Conservation (phyloP, 2,888 invertebrate species). For the Hedya salicella region DNA sequence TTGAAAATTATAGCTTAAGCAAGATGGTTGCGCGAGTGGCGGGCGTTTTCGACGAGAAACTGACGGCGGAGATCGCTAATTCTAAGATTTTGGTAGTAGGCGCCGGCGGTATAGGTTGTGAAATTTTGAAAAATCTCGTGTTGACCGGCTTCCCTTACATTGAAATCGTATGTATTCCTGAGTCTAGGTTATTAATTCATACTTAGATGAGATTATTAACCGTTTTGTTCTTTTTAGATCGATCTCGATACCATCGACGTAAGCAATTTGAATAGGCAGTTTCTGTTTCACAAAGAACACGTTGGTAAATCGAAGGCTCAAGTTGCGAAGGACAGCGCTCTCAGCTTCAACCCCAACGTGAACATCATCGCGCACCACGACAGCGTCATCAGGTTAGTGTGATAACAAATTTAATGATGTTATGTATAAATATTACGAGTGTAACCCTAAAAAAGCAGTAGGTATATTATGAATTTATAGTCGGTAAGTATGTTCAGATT, state of each 20-base stretch:
- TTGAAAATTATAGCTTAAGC: constrained; percentile 47
- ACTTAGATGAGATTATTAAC: constrained; percentile 10
- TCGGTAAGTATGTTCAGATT: no score
- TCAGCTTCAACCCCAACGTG: constrained; percentile 94
- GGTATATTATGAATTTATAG: no score
- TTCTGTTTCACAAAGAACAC: constrained; percentile 99
- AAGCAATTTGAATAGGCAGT: constrained; percentile 99
- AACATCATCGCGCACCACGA: constrained; percentile 96
- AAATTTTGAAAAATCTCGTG: constrained; percentile 98
- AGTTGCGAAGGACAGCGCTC: constrained; percentile 95
- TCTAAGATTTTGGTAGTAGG: constrained; percentile 95
- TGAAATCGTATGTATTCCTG: constrained; percentile 92
- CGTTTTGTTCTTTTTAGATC: constrained; percentile 88
- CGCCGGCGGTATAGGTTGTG: constrained; percentile 99
- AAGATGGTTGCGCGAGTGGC: constrained; percentile 88
- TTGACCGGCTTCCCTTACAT: constrained; percentile 96
- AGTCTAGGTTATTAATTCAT: constrained; percentile 20
- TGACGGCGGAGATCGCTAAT: constrained; percentile 87
- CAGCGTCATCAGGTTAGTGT: constrained; percentile 93
- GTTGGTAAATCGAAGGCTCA: constrained; percentile 98
- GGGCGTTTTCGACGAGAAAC: constrained; percentile 87
- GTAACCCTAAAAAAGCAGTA: no score
- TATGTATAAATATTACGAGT: constrained; percentile 2
- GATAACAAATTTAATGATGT: no score
- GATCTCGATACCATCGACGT: constrained; percentile 99